These are phyloP conservation scores for Mizuhopecten yessoensis DNA, from an alignment of 1,140 invertebrate genomes.

Conservation along the genomic window DNA sequence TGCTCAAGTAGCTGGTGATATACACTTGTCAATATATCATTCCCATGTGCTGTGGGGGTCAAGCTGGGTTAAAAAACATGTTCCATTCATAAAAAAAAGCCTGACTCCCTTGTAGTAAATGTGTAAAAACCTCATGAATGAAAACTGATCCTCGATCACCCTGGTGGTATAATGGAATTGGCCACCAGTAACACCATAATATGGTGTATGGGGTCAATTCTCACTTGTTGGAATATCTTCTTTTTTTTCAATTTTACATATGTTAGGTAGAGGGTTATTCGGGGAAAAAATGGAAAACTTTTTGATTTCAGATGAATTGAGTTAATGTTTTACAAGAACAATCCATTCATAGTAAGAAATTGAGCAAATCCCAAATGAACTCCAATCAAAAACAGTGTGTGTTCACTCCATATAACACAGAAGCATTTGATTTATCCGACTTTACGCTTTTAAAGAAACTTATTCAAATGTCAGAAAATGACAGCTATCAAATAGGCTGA, in stretches of 20 bases:
- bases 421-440: background rate
- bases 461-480: background rate
- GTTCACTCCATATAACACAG: background rate
- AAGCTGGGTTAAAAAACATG: background rate
- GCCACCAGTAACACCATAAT: background rate
- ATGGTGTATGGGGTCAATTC: background rate
- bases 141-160: background rate
- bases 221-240: too few species aligned
- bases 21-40: constrained; percentile 20
- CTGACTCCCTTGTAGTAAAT: constrained; percentile 23
- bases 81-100: constrained; percentile 27
- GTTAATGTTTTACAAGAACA: background rate
- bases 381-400: background rate
- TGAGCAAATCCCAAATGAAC: background rate
- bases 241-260: too few species aligned
- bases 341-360: background rate
- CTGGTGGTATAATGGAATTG: background rate
- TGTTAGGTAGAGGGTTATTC: too few species aligned
- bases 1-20: constrained; percentile 14
- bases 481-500: background rate
- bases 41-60: constrained; percentile 1
- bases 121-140: background rate
- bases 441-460: background rate
- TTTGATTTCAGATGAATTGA: background rate
- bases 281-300: background rate